A percentile compares a stretch with the other conserved stretches of the same genome.
phyloP scores from a whole-genome alignment of 2,113 vertebrate genomes.

The Raphicerus campestris region DNA sequence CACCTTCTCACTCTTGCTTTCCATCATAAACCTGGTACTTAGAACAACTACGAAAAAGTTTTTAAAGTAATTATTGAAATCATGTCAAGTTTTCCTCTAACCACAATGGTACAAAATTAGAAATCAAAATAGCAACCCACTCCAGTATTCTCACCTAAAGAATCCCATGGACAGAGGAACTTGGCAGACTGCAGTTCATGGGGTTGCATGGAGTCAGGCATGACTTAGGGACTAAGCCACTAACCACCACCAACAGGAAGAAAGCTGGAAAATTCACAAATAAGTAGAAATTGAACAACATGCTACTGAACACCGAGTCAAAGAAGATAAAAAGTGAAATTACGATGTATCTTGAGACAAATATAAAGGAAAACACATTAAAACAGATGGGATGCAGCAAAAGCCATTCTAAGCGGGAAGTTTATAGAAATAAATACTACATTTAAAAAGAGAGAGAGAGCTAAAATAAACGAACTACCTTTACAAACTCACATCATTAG shows the following conservation, averaged over 20 bases:
- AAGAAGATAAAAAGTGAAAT: background rate
- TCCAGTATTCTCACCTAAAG: background rate
- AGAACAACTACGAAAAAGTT: background rate
- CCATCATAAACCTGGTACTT: background rate
- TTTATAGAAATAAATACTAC: background rate
- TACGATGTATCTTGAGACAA: background rate
- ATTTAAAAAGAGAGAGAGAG: background rate
- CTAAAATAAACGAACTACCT: background rate
- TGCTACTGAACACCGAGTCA: background rate
- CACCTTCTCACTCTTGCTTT: background rate
- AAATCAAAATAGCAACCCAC: background rate
- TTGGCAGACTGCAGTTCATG: background rate
- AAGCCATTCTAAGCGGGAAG: background rate
- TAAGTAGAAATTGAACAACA: background rate
- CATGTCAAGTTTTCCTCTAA: background rate
- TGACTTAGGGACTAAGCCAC: background rate
- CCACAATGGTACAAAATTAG: background rate
- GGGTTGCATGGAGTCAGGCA: fast-evolving
- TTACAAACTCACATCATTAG: background rate
- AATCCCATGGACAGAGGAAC: background rate
- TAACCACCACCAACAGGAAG: background rate
- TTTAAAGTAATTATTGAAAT: background rate
- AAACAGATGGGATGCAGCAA: background rate
- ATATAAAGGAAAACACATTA: background rate
- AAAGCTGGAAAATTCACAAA: background rate